Conservation (phyloP, 2,797 vertebrate genomes). For the Lerista edwardsae region DNA sequence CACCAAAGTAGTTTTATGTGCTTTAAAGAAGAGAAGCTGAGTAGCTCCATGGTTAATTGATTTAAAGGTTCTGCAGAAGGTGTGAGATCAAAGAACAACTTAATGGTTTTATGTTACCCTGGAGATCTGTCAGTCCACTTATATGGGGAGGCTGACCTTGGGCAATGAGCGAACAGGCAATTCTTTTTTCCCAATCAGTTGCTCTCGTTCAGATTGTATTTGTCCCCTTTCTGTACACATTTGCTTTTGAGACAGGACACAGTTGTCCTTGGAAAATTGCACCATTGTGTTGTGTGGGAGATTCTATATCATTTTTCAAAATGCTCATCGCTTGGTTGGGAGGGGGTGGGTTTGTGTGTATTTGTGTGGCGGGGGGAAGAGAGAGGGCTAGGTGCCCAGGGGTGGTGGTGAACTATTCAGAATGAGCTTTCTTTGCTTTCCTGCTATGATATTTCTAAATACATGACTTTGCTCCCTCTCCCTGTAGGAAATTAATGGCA, state of each 20-base stretch:
- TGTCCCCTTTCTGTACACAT: constrained; percentile 60
- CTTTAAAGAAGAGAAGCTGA: constrained; percentile 75
- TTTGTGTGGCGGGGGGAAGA: not conserved
- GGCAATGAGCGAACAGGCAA: constrained; percentile 68
- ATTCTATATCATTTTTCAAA: constrained; percentile 52
- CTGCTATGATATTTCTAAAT: not conserved
- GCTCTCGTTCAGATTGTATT: constrained; percentile 61
- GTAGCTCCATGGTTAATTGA: constrained; percentile 86
- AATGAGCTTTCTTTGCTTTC: not conserved
- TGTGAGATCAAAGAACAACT: constrained; percentile 81
- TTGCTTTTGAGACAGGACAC: constrained; percentile 34
- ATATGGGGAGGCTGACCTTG: constrained; percentile 77
- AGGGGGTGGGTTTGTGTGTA: not conserved
- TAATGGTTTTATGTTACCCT: constrained; percentile 79
- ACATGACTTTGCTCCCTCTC: not conserved
- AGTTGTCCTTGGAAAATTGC: not conserved
- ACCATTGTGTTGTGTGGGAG: constrained; percentile 34
- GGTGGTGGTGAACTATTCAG: not conserved
- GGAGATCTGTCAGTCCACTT: constrained; percentile 69
- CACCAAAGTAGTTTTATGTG: constrained; percentile 78
- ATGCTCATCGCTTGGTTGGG: not conserved
- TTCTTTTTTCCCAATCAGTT: constrained; percentile 64
- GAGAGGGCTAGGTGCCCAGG: no score
- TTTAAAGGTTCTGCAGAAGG: constrained; percentile 82
- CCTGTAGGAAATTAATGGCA: not conserved